Evolutionary conservation across 2,113 vertebrate species (phyloP).

Genomic region (Carlito syrichta): DNA sequence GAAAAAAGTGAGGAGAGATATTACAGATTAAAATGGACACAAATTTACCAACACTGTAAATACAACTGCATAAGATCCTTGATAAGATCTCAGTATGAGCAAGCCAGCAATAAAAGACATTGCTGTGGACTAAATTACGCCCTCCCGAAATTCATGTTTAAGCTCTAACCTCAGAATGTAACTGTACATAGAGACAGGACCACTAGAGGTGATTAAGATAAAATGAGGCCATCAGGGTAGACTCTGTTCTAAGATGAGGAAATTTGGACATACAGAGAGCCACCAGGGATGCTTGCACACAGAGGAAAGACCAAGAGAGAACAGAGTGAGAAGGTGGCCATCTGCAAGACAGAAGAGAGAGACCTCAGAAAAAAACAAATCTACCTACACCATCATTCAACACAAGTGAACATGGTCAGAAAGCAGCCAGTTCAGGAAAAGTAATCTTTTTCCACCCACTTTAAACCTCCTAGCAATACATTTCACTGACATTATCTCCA

Average conservation of each 20-base stretch:
- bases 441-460: neutral
- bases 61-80: neutral
- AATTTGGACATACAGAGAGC: neutral
- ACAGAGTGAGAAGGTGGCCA: neutral
- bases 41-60: neutral
- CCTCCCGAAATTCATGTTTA: neutral
- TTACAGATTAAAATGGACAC: neutral
- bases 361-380: neutral
- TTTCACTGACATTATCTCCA: neutral
- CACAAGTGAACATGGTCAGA: neutral
- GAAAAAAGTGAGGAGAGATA: neutral
- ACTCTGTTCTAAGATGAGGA: neutral
- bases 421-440: neutral
- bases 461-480: neutral
- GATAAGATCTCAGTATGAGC: neutral
- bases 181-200: neutral
- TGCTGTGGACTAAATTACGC: neutral
- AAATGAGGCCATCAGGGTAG: neutral
- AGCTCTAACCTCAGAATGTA: neutral
- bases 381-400: neutral
- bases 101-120: neutral
- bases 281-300: neutral
- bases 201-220: neutral
- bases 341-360: neutral
- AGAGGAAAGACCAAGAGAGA: neutral